phyloP scores from a whole-genome alignment of 2,888 invertebrate species.

The Lithophane semibrunnea region DNA sequence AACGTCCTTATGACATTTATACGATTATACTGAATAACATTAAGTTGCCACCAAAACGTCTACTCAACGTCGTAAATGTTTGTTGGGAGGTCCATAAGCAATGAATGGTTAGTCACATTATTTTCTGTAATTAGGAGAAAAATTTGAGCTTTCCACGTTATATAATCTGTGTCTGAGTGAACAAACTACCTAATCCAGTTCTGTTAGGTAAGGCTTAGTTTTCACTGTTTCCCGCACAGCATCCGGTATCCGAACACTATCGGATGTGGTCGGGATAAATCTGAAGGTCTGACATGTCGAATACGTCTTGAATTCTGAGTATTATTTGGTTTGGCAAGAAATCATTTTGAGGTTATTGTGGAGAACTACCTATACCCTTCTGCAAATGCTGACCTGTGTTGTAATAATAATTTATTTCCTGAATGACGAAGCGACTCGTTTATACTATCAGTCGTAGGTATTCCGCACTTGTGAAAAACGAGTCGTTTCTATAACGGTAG shows the following conservation, averaged over 20 bases:
- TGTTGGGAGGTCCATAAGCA: no score
- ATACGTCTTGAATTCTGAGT: neutral
- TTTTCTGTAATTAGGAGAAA: neutral
- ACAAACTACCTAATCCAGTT: neutral
- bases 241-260: constrained; percentile 28
- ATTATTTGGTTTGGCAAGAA: neutral
- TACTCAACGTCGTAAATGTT: no score
- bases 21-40: no score
- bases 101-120: no score
- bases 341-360: neutral
- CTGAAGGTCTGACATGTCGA: constrained; percentile 6
- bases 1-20: no score
- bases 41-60: no score
- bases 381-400: neutral
- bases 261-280: constrained; percentile 31
- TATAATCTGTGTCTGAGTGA: neutral
- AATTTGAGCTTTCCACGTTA: neutral
- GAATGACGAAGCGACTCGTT: neutral
- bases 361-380: neutral
- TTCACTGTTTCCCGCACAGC: constrained; percentile 23
- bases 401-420: neutral
- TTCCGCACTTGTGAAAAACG: no score
- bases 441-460: no score
- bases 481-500: no score
- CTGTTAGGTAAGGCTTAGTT: constrained; percentile 1